These are phyloP conservation scores for Puffinus mauretanicus DNA, from an alignment of 2,113 vertebrate species.

Conservation along the genomic window DNA sequence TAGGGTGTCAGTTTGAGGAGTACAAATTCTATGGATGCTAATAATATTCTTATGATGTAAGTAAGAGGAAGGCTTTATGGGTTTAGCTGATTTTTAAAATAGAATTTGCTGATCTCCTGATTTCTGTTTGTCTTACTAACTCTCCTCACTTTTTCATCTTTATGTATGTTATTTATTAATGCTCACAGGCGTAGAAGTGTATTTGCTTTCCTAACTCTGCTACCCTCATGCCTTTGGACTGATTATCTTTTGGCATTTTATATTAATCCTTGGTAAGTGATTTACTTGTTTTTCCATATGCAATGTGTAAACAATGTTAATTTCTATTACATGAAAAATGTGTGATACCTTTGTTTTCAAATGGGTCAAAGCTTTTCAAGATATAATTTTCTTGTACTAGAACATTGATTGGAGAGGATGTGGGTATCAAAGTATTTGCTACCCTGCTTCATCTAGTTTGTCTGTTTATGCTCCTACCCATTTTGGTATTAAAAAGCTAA, in stretches of 20 bases:
- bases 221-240: slow-evolving; percentile 99
- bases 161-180: slow-evolving; percentile 83
- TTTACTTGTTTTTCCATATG: slow-evolving; percentile 62
- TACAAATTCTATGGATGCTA: neutral
- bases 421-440: slow-evolving; percentile 62
- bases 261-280: slow-evolving; percentile 99
- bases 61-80: neutral
- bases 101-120: slow-evolving; percentile 63
- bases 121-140: slow-evolving; percentile 76
- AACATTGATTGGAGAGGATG: slow-evolving; percentile 23
- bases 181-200: slow-evolving; percentile 99
- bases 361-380: neutral
- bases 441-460: slow-evolving; percentile 24
- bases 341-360: slow-evolving; percentile 3
- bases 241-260: slow-evolving; percentile 99
- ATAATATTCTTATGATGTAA: neutral
- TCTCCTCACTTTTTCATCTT: slow-evolving; percentile 80
- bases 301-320: slow-evolving; percentile 39
- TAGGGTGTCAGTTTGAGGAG: neutral
- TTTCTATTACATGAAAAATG: slow-evolving; percentile 22
- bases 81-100: slow-evolving; percentile 24
- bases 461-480: slow-evolving; percentile 3
- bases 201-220: slow-evolving; percentile 99
- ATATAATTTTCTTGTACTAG: neutral
- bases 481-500: slow-evolving; percentile 7